Conservation (phyloP, 2,113 vertebrate species). For the Burhinus bistriatus region DNA sequence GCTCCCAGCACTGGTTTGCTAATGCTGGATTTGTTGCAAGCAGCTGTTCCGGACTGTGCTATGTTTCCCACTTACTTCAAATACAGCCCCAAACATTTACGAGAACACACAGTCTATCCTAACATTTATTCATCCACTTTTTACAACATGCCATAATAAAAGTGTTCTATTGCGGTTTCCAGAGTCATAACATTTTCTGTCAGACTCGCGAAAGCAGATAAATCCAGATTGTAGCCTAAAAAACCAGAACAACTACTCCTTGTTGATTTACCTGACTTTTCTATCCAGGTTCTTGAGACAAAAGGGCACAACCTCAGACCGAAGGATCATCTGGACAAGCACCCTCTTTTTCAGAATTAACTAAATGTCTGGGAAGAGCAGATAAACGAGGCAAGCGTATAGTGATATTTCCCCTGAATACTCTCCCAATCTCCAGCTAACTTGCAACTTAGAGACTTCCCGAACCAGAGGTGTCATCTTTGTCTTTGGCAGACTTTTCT, state of each 20-base stretch:
- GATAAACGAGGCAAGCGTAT: neutral
- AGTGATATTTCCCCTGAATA: neutral
- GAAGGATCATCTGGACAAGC: neutral
- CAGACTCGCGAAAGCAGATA: neutral
- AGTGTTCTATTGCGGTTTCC: neutral
- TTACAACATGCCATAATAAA: slow-evolving; percentile 3
- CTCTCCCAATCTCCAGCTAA: neutral
- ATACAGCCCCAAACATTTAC: neutral
- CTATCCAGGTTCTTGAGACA: neutral
- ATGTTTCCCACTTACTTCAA: neutral
- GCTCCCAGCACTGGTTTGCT: neutral
- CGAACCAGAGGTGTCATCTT: neutral
- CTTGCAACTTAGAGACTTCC: neutral
- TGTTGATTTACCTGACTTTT: neutral
- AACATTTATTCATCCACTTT: neutral
- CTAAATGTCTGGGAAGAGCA: neutral
- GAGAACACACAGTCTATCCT: neutral
- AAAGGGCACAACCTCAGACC: neutral
- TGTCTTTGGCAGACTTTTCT: neutral
- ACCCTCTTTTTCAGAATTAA: neutral
- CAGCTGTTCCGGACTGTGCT: neutral
- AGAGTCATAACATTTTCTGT: neutral
- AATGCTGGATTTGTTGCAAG: neutral
- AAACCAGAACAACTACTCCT: neutral
- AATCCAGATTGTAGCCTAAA: neutral